Evolutionary conservation across 2,113 vertebrate species (phyloP).

Genomic region (Phasianus colchicus): DNA sequence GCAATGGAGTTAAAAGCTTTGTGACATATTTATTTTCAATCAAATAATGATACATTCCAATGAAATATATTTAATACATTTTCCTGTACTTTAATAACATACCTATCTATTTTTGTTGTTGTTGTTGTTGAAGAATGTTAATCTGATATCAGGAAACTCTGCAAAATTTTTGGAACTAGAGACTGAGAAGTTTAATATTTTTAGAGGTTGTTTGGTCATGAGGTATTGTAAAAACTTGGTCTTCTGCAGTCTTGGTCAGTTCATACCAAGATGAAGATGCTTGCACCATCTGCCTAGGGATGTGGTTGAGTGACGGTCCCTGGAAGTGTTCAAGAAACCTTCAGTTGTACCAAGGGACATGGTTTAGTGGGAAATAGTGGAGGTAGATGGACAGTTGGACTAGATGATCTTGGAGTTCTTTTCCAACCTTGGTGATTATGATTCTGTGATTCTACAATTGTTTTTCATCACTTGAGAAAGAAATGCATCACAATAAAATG

Average conservation of each 20-base stretch:
- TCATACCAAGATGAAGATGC: conserved; percentile 57
- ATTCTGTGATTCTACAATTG: not conserved
- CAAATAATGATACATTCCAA: not conserved
- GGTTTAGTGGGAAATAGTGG: no score
- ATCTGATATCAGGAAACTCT: not conserved
- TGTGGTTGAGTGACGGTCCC: no score
- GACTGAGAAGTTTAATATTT: not conserved
- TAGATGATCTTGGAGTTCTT: no score
- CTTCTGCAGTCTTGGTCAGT: conserved; percentile 30
- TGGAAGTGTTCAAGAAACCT: no score
- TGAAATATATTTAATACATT: not conserved
- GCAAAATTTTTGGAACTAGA: not conserved
- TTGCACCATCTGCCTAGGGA: not conserved
- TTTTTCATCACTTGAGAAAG: conserved; percentile 57
- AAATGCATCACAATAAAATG: conserved; percentile 68
- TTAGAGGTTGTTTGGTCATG: not conserved
- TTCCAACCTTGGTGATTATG: no score
- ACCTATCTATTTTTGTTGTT: not conserved
- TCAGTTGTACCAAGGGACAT: no score
- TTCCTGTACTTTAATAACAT: not conserved
- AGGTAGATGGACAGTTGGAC: no score
- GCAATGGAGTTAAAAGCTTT: not conserved
- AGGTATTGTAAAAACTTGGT: not conserved
- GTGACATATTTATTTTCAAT: conserved; percentile 14
- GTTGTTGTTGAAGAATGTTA: not conserved